Evolutionary conservation across 1,140 invertebrate genomes (phyloP), one percentile per base, ranked within the genome.

Genomic region (Trichogramma pretiosum): DNA sequence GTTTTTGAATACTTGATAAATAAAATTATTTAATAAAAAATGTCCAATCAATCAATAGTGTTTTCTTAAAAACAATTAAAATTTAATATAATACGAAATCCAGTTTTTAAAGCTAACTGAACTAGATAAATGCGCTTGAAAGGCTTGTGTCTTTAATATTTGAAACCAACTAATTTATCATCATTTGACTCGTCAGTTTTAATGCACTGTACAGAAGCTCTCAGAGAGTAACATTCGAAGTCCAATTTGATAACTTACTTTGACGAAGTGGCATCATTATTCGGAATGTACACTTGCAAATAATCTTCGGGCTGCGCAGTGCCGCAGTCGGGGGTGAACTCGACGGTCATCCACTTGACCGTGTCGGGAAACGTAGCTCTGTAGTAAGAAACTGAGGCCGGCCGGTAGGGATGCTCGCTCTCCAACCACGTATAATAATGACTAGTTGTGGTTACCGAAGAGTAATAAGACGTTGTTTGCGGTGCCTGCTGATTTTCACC

Each of bases 341-440:
- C 92, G 7, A 98, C 65, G 1, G 85, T 84, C 59, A 98, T 77
- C 89, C 93, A 97, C 53, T 90, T 83, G 1, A 98, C 89, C 50
- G 75, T 78, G 10, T 83, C 72, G 1, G 93, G 91, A 73, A 98
- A 98, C 34, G 81, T 75, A 2, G 96, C 90, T 68, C 89, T 86
- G 56, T 92, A 93, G 72, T 88, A 88, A 28, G 82, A 83, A 11
- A 95, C 86, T 38, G 83, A 82, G 3, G 91, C 85, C 30, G 87
- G 84, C 70, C 92, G 91, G 68, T 98, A 98, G 0, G 94, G 95
- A 77, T 98, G 95, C 26, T 94, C 90, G 67, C 92, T 95, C 73
- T 98, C 93, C 8, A 97, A 80, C 75, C 91, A 83, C 9, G 90
- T 86, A 63, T 93, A 94, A 71, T 93, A 87, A 57, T 84, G 79